Percentiles rank a stretch among this genome's conserved stretches.
Conservation (phyloP, 2,888 invertebrate species). For the Plemyria rubiginata region DNA sequence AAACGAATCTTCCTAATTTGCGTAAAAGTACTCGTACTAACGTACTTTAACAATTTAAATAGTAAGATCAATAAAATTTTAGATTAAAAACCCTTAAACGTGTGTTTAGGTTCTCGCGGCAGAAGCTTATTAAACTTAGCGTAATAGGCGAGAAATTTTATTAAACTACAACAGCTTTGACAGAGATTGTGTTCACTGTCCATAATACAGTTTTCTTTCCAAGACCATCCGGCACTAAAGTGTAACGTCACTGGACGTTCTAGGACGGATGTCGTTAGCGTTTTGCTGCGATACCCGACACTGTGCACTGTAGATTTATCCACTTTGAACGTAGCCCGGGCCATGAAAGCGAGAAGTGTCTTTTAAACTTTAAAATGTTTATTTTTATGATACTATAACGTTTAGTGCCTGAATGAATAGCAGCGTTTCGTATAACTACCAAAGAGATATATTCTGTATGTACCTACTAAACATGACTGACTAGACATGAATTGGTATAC, state of each 20-base stretch:
- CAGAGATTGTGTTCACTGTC: background rate
- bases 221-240: constrained; percentile 10
- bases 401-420: background rate
- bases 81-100: background rate
- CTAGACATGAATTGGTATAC: no score
- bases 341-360: constrained; percentile 7
- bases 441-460: background rate
- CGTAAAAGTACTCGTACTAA: no score
- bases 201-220: constrained; percentile 10
- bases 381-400: constrained; percentile 1
- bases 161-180: background rate
- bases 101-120: no score
- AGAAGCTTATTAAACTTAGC: no score
- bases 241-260: background rate
- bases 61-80: no score
- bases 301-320: constrained; percentile 7
- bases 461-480: no score
- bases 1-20: no score
- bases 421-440: background rate
- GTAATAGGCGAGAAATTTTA: no score
- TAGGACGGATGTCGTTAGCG: constrained; percentile 18
- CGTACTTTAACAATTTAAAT: no score
- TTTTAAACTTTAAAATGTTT: constrained; percentile 1
- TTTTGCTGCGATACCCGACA: background rate
- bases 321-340: background rate